Evolutionary conservation across 2,797 vertebrate species (phyloP), one percentile per base, ranked within the genome.

Genomic region (Salarias fasciatus): DNA sequence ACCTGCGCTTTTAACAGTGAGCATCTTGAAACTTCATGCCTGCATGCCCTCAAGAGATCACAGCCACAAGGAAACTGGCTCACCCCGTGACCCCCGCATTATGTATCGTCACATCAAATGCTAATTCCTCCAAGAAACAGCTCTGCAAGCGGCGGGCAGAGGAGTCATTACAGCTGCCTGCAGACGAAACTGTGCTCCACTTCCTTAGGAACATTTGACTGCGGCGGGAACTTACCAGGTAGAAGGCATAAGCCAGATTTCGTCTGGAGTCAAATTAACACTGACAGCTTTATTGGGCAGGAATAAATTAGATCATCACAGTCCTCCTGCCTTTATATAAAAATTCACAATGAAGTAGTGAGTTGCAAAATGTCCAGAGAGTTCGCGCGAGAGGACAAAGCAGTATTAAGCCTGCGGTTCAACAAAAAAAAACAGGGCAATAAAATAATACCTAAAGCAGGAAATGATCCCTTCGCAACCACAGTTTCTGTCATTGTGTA

Each of bases 221-320:
- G 41, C 14, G 48, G 9, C 37, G 24, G 28, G 44, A 55, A 49
- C 43, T 63, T 41, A 55, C 15, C 56, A 75, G 53, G 42, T 56
- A 61, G 37, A 43, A 36, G 15, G 33, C 44, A 30, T 1, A 45
- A 38, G 35, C 46, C 33, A 57, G 11, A 47, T 77, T 50, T 11
- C 18, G 33, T 48, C 13, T 37, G 52, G 51, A 72, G 51, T 30
- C 15, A 72, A 76, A 88, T 83, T 38, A 82, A 73, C 7, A 3
- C 45, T 55, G 84, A 79, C 81, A 82, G 64, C 66, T 82, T 83
- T 82, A 83, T 80, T 68, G 62, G 58, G 49, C n/a, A 45, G 55
- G 50, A 81, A 77, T 69, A 77, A 82, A 86, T 86, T 51, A 52
- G 44, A 86, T 86, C 31, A 73, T 68, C 49, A 3, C 5, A 44